Evolutionary conservation across 30 jellyfish, hydroid and myxozoan species (phyloP).

Genomic region (Aurelia sp.): DNA sequence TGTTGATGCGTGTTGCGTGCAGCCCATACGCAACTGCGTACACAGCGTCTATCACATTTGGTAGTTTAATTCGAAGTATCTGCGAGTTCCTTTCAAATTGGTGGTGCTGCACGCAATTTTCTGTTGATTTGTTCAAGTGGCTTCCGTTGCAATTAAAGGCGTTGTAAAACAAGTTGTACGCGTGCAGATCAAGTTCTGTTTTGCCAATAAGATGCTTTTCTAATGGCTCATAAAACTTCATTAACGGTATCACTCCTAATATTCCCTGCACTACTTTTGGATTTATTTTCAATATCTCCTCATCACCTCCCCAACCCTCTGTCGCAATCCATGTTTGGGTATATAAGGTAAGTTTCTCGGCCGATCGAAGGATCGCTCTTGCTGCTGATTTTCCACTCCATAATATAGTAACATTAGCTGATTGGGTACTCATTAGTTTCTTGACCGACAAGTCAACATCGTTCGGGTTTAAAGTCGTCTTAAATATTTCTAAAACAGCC

Average conservation of each 20-base stretch:
- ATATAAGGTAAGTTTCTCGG: constrained; percentile 19
- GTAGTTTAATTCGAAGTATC: constrained; percentile 38
- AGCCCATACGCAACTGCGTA: constrained; percentile 74
- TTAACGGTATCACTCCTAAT: constrained; percentile 56
- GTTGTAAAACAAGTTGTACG: constrained; percentile 1
- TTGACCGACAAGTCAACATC: constrained; percentile 17
- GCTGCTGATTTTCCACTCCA: constrained; percentile 80
- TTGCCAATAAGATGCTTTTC: constrained; percentile 31
- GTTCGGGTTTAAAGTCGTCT: neutral
- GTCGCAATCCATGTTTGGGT: constrained; percentile 81
- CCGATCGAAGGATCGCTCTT: constrained; percentile 37
- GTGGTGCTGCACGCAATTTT: neutral
- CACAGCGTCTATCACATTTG: constrained; percentile 71
- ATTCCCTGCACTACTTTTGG: constrained; percentile 67
- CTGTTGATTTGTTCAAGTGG: neutral
- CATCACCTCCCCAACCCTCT: constrained; percentile 73
- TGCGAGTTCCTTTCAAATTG: neutral
- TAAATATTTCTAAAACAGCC: constrained; percentile 28
- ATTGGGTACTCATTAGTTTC: constrained; percentile 7
- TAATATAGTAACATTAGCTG: constrained; percentile 56
- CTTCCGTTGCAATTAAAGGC: neutral
- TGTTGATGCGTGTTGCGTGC: neutral
- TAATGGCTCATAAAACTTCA: constrained; percentile 44
- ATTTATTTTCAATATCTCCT: constrained; percentile 22
- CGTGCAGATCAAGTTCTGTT: neutral